Base-by-base conservation (phyloP, 2,113 vertebrate genomes). In the Aphyosemion australe region DNA sequence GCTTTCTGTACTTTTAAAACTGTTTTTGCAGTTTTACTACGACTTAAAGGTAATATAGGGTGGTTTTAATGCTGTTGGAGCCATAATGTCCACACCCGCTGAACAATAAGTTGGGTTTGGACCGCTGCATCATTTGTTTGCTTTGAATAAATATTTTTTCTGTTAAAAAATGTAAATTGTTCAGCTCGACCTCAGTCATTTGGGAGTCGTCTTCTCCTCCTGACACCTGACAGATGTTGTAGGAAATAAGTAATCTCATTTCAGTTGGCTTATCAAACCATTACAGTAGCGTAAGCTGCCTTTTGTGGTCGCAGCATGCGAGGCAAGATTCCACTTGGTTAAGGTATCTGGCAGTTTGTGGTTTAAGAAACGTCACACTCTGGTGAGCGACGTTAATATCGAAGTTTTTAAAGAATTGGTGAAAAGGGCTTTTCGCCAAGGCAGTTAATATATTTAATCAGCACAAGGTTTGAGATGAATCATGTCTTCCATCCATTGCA, bases 211-310 rank as follows among this genome's bases (percentile, higher is more conserved):
- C 26, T 52, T 74, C 69, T 53, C 49, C 43, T 61, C n/a, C 45
- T 66, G 78, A 45, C 88, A 87, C 84, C 88, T 87, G 86, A 73
- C 82, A 80, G 76, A 75, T 73, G 12, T 64, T 53, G 12, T 14
- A 68, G 73, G 54, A 50, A 19, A 32, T 45, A 42, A 63, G 52
- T 48, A 72, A 69, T 77, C 68, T 43, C 47, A 70, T 88, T 88
- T 87, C 89, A 16, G 88, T 90, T 89, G 76, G 74, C 81, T 90
- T 92, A 88, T 92, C 91, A 87, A 88, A 85, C 78, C 65, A 69
- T 87, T 88, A 83, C 85, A 87, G 87, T 79, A 78, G 87, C 86
- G 19, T 69, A 83, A 34, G 60, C 66, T 55, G 76, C 54, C 56
- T 55, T 74, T 74, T 91, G 92, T 88, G 89, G 90, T 91, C 88